These are phyloP conservation scores for Patella vulgata DNA, from an alignment of 1,140 invertebrate species.

Conservation along the genomic window DNA sequence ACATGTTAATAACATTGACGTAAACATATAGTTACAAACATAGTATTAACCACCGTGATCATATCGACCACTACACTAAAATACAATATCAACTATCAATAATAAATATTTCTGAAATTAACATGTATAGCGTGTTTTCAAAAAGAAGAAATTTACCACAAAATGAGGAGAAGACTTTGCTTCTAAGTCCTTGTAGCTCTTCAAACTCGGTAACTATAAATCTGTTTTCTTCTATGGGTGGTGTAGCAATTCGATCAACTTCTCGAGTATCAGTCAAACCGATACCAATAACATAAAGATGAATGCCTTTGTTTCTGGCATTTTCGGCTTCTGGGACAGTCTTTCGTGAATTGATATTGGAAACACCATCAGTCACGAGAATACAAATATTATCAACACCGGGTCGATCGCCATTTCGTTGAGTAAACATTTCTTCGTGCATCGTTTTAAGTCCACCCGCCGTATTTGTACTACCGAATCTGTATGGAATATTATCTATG, in stretches of 20 bases:
- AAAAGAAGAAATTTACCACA: too few relatives aligned
- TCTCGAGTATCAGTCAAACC: slow-evolving; percentile 43
- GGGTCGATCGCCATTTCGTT: slow-evolving; percentile 47
- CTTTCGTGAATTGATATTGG: slow-evolving; percentile 47
- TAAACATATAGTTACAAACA: too few relatives aligned
- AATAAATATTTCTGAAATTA: too few relatives aligned
- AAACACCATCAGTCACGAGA: slow-evolving; percentile 59
- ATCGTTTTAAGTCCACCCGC: slow-evolving; percentile 49
- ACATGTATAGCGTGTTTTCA: too few relatives aligned
- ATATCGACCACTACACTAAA: too few relatives aligned
- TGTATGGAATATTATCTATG: slow-evolving; percentile 49
- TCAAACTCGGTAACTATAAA: slow-evolving; percentile 49
- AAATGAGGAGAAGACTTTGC: slow-evolving; percentile 35
- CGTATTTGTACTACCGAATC: slow-evolving; percentile 59
- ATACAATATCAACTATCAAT: too few relatives aligned
- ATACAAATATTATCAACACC: slow-evolving; percentile 49
- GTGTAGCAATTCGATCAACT: slow-evolving; percentile 46
- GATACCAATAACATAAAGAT: slow-evolving; percentile 53
- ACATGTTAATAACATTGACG: too few relatives aligned
- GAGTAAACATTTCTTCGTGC: slow-evolving; percentile 47
- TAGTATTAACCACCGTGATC: too few relatives aligned
- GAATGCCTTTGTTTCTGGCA: slow-evolving; percentile 35
- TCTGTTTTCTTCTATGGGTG: slow-evolving; percentile 38
- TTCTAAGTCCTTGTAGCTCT: slow-evolving; percentile 37
- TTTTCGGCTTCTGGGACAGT: slow-evolving; percentile 40